Conservation (phyloP, 2,888 invertebrate genomes). For the Stictocephala bisonia region DNA sequence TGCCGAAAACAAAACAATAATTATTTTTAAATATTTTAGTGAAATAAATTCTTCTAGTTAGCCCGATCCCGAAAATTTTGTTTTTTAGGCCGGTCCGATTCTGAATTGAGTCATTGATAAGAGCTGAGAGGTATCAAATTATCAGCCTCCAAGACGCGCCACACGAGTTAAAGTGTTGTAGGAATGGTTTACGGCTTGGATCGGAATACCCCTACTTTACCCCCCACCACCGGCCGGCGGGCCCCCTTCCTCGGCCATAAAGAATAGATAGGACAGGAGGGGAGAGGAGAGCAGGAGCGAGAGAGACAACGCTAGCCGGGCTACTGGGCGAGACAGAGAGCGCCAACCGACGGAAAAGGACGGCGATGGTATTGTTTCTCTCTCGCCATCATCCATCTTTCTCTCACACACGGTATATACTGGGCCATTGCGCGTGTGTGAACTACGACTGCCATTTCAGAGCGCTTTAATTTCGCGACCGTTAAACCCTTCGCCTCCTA, state of each 20-base stretch:
- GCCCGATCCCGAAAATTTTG: too few relatives aligned
- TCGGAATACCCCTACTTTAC: conserved; percentile 43
- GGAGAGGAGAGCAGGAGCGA: conserved; percentile 26
- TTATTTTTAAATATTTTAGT: too few relatives aligned
- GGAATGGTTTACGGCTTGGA: conserved; percentile 49
- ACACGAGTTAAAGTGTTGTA: conserved; percentile 44
- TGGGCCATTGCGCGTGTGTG: conserved; percentile 51
- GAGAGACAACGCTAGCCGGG: conserved; percentile 43
- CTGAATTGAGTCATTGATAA: conserved; percentile 37
- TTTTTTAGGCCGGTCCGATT: too few relatives aligned
- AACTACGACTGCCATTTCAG: conserved; percentile 38
- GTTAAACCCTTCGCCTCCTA: background rate
- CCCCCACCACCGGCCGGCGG: conserved; percentile 40
- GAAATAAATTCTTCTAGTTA: too few relatives aligned
- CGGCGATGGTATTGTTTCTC: conserved; percentile 42
- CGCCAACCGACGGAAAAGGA: conserved; percentile 12
- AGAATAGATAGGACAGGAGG: conserved; percentile 50
- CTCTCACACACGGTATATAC: conserved; percentile 49
- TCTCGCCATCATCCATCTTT: conserved; percentile 46
- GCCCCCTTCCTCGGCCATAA: conserved; percentile 48
- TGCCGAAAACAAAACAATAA: too few relatives aligned
- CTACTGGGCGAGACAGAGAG: conserved; percentile 45
- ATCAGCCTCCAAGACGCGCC: conserved; percentile 38
- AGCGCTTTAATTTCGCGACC: conserved; percentile 46
- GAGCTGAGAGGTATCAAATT: conserved; percentile 34